Evolutionary conservation across 1,140 invertebrate genomes (phyloP).

Genomic region (Agraylea sexmaculata): DNA sequence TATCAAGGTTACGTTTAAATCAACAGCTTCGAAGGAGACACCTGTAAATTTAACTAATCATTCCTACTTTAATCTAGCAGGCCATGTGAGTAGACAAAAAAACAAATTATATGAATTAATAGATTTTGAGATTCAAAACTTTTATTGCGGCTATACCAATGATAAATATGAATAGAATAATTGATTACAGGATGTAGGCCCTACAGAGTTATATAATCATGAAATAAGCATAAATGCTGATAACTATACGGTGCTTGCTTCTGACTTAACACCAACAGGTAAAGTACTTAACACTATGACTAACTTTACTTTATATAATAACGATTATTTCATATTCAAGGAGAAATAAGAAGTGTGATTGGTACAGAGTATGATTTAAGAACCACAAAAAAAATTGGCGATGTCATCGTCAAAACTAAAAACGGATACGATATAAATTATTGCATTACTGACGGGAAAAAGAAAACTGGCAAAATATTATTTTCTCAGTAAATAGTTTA

Average conservation of each 20-base stretch:
- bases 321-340: conserved; percentile 3
- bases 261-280: conserved; percentile 14
- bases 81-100: conserved; percentile 46
- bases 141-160: too few species aligned
- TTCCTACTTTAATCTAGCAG: conserved; percentile 87
- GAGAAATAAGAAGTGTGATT: conserved; percentile 36
- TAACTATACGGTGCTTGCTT: conserved; percentile 22
- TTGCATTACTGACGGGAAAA: conserved; percentile 38
- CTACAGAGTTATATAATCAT: conserved; percentile 58
- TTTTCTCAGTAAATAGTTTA: neutral
- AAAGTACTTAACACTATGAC: too few species aligned
- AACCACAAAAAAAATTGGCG: conserved; percentile 39
- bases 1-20: conserved; percentile 59
- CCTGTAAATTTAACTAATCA: conserved; percentile 89
- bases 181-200: conserved; percentile 26
- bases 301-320: too few species aligned
- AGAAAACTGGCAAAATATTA: neutral
- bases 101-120: conserved; percentile 3
- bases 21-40: conserved; percentile 63
- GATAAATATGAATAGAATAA: too few species aligned
- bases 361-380: conserved; percentile 61
- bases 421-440: conserved; percentile 73
- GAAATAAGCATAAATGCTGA: conserved; percentile 61
- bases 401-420: conserved; percentile 29
- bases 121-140: too few species aligned